phyloP scores from a whole-genome alignment of 1,140 invertebrate genomes.

The Drosophila repleta region DNA sequence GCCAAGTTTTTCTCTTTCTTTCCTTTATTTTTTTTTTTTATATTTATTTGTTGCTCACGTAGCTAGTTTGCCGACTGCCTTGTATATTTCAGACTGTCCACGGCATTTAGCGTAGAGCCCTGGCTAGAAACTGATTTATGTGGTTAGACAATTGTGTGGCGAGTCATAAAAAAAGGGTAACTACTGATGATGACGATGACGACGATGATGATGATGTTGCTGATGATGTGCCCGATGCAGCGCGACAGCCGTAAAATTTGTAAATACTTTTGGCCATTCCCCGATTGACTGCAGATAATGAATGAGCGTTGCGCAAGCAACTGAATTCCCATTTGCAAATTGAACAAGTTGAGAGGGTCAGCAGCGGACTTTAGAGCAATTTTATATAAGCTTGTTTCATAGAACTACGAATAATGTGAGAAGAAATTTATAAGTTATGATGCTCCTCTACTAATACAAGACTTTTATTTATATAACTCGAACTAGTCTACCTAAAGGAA shows the following conservation, averaged over 20 bases:
- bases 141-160: slow-evolving; percentile 53
- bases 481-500: too few species aligned
- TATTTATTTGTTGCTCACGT: slow-evolving; percentile 51
- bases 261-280: slow-evolving; percentile 72
- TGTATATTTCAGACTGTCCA: slow-evolving; percentile 40
- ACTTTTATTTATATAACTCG: too few species aligned
- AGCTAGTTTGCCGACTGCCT: slow-evolving; percentile 41
- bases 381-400: background rate
- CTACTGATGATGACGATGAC: background rate
- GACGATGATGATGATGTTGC: background rate
- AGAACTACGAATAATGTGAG: too few species aligned
- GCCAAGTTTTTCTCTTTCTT: slow-evolving; percentile 56
- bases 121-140: slow-evolving; percentile 78
- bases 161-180: slow-evolving; percentile 50
- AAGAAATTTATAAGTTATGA: too few species aligned
- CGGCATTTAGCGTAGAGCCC: slow-evolving; percentile 68
- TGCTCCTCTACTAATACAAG: too few species aligned
- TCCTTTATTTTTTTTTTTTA: background rate
- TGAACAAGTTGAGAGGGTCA: background rate
- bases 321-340: background rate
- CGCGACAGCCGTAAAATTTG: slow-evolving; percentile 65
- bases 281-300: slow-evolving; percentile 53
- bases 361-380: background rate
- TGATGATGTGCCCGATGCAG: background rate
- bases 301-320: slow-evolving; percentile 31